Percentiles rank a stretch among this genome's conserved stretches.
phyloP scores from a whole-genome alignment of 2,113 vertebrate species.

The Eolophus roseicapilla region DNA sequence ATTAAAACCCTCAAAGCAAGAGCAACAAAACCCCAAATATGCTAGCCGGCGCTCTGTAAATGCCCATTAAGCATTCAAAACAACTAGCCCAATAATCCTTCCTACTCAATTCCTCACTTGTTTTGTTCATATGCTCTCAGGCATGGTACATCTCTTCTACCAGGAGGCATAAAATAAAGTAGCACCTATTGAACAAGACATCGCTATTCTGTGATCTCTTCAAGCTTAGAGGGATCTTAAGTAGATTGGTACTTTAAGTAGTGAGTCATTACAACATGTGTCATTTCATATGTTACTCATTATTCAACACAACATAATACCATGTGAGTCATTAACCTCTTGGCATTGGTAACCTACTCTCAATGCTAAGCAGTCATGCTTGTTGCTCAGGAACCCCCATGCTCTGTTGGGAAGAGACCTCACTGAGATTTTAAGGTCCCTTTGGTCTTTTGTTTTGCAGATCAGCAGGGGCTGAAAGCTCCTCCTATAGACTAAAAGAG shows the following conservation, averaged over 20 bases:
- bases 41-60: neutral
- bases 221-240: conserved; percentile 48
- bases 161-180: conserved; percentile 1
- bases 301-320: conserved; percentile 59
- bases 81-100: conserved; percentile 32
- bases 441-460: conserved; percentile 44
- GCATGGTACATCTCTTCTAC: neutral
- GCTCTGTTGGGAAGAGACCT: neutral
- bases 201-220: conserved; percentile 32
- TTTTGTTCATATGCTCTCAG: neutral
- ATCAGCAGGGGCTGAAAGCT: conserved; percentile 10
- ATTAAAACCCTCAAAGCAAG: conserved; percentile 16
- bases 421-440: conserved; percentile 9
- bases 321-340: conserved; percentile 67
- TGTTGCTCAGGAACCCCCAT: conserved; percentile 40
- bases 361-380: conserved; percentile 56
- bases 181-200: conserved; percentile 55
- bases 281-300: conserved; percentile 66
- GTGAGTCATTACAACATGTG: conserved; percentile 64
- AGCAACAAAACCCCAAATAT: neutral
- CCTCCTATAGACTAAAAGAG: neutral
- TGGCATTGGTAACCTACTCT: conserved; percentile 51
- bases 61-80: neutral
- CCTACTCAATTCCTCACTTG: neutral
- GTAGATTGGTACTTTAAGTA: conserved; percentile 51